Conservation (phyloP, 1,140 invertebrate genomes). For the Gryon sp. region DNA sequence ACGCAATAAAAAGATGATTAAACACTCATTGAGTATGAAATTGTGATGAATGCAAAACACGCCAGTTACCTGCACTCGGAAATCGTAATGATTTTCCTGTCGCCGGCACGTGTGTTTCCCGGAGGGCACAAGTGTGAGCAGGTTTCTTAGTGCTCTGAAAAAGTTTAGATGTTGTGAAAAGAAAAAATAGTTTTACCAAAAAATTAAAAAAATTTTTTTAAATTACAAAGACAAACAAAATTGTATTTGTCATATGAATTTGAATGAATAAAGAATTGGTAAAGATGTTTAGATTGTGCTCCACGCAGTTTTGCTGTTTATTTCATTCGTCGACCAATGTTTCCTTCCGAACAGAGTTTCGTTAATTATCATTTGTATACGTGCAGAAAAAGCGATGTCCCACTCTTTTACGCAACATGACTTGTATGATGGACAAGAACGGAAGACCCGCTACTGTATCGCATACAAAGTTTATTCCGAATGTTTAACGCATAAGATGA, state of each 20-base stretch:
- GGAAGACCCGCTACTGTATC: constrained; percentile 21
- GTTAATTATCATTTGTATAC: constrained; percentile 24
- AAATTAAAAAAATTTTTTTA: background rate
- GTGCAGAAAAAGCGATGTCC: constrained; percentile 27
- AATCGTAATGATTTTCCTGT: no score
- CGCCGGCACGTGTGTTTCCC: no score
- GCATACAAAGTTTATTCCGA: constrained; percentile 13
- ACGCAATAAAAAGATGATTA: no score
- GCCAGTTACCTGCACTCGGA: no score
- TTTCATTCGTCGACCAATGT: no score
- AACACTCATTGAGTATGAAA: no score
- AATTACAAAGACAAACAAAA: background rate
- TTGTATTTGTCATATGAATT: constrained; percentile 8
- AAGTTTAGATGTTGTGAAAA: no score
- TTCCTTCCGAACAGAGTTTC: constrained; percentile 14
- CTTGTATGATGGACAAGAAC: constrained; percentile 4
- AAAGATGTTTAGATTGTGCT: constrained; percentile 23
- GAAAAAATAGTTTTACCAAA: background rate
- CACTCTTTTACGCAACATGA: constrained; percentile 15
- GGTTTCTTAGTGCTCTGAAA: no score
- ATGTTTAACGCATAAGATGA: no score
- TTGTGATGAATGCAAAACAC: no score
- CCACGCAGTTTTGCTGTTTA: background rate
- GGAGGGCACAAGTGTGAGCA: no score
- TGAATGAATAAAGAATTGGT: constrained; percentile 20